A percentile compares a stretch with the other conserved stretches of the same genome.
These are phyloP conservation scores for Myiagra hebetior DNA, from an alignment of 2,113 vertebrate genomes.

Conservation along the genomic window DNA sequence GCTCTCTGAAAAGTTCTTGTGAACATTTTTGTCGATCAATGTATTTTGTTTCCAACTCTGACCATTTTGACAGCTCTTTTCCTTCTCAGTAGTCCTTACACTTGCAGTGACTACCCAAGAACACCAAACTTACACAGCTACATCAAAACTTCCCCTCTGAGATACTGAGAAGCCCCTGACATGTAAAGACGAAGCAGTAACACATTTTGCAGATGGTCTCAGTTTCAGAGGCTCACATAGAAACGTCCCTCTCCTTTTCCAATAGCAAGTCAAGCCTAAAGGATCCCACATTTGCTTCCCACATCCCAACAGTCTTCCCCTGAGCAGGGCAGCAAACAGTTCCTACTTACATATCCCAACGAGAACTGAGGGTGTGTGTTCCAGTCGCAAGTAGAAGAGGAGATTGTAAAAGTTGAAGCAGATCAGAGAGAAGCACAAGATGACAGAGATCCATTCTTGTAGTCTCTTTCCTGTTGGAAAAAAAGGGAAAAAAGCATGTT, in stretches of 20 bases:
- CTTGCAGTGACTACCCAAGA: not conserved
- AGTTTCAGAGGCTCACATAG: not conserved
- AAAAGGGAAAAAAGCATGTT: not conserved
- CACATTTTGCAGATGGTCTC: not conserved
- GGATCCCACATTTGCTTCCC: not conserved
- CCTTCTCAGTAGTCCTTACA: not conserved
- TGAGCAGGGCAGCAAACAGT: not conserved
- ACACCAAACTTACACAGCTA: not conserved
- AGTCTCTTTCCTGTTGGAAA: conserved; percentile 84
- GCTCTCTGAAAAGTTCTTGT: not conserved
- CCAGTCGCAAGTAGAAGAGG: conserved; percentile 85
- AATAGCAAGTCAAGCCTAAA: not conserved
- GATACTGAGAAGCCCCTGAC: not conserved
- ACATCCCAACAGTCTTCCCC: not conserved
- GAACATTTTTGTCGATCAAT: rapidly evolving
- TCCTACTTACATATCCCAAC: conserved; percentile 83
- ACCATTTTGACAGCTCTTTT: not conserved
- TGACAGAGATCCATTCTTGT: conserved; percentile 92
- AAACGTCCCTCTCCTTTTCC: not conserved
- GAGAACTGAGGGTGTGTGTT: conserved; percentile 82
- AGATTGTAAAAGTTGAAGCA: conserved; percentile 90
- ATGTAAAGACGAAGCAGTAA: not conserved
- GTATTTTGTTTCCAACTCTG: not conserved
- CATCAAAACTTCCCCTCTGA: not conserved
- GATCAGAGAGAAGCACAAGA: conserved; percentile 92